Conservation (phyloP, 2,888 invertebrate species). For the Pharmacophagus antenor region DNA sequence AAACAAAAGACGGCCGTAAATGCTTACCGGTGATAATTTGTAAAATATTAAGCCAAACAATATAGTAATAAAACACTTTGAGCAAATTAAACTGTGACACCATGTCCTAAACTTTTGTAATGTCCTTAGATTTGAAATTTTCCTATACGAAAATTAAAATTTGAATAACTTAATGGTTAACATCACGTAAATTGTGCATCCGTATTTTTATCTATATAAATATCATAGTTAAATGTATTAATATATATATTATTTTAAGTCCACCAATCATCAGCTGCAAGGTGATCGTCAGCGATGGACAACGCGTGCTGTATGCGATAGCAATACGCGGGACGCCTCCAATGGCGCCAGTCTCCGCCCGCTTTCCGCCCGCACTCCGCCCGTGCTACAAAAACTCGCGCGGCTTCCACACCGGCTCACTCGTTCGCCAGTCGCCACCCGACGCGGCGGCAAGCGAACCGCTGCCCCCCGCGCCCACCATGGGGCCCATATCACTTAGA, state of each 20-base stretch:
- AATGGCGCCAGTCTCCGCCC: constrained; percentile 21
- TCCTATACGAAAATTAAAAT: too few species aligned
- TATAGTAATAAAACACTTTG: too few species aligned
- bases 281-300: constrained; percentile 35
- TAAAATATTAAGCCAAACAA: too few species aligned
- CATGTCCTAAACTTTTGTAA: too few species aligned
- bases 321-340: constrained; percentile 13
- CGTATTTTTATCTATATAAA: not conserved
- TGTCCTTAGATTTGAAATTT: too few species aligned
- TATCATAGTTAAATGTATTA: not conserved
- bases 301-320: constrained; percentile 26
- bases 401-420: constrained; percentile 4
- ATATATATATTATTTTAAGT: not conserved
- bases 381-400: not conserved
- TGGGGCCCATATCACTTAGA: constrained; percentile 8
- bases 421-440: constrained; percentile 24
- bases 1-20: too few species aligned
- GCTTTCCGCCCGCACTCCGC: constrained; percentile 4
- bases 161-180: not conserved
- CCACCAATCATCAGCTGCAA: constrained; percentile 24
- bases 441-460: constrained; percentile 17
- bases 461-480: not conserved
- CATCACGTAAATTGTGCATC: not conserved
- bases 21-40: too few species aligned
- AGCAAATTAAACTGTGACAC: too few species aligned